Percentiles rank a stretch among this genome's conserved stretches.
Conservation (phyloP, 2,888 invertebrate species). For the Drosophila eohydei region DNA sequence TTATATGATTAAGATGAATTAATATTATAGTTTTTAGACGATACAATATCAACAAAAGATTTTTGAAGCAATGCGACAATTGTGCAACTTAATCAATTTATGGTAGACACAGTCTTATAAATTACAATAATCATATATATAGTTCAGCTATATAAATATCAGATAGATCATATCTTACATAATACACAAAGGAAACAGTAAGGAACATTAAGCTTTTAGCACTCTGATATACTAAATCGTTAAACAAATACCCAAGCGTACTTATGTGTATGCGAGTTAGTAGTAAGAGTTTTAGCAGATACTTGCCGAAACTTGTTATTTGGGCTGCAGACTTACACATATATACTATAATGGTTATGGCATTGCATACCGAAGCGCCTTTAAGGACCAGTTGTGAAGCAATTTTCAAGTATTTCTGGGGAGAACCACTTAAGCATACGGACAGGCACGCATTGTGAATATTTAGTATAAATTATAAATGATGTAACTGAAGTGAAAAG, state of each 20-base stretch:
- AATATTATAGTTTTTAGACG: not conserved
- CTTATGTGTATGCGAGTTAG: not conserved
- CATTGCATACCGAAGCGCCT: slow-evolving; percentile 24
- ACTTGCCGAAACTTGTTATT: slow-evolving; percentile 8
- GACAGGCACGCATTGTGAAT: slow-evolving; percentile 49
- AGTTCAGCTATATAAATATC: not conserved
- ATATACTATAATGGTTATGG: not conserved
- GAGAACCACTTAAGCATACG: slow-evolving; percentile 13
- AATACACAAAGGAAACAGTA: not conserved
- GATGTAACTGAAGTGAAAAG: slow-evolving; percentile 27
- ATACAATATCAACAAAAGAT: not conserved
- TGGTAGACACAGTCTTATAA: not conserved
- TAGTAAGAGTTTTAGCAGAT: not conserved
- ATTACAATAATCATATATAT: not conserved
- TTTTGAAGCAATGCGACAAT: not conserved
- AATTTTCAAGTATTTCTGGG: slow-evolving; percentile 4
- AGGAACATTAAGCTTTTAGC: not conserved
- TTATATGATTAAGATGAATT: too few species aligned
- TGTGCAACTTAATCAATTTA: not conserved
- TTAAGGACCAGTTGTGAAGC: slow-evolving; percentile 4
- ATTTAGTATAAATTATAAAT: slow-evolving; percentile 61
- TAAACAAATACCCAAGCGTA: not conserved
- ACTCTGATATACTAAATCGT: not conserved
- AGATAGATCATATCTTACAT: too few species aligned
- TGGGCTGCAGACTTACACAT: slow-evolving; percentile 3